phyloP scores from a whole-genome alignment of 1,140 invertebrate genomes.

The Reticulitermes speratus region DNA sequence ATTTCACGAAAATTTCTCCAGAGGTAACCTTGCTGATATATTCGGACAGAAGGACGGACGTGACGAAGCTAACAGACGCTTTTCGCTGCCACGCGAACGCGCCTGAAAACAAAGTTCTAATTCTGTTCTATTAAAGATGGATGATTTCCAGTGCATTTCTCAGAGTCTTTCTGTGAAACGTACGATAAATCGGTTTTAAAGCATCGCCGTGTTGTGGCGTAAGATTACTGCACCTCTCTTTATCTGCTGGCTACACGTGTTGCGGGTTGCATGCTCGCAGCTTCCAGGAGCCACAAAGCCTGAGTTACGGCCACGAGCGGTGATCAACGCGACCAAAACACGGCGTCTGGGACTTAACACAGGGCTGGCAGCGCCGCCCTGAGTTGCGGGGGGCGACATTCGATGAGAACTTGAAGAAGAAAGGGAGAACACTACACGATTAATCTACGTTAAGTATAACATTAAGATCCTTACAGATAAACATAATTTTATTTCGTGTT shows the following conservation, averaged over 20 bases:
- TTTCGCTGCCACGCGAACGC: too few species aligned
- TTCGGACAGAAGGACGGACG: too few species aligned
- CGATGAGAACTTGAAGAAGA: too few species aligned
- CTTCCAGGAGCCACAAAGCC: slow-evolving; percentile 12
- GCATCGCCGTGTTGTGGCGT: not conserved
- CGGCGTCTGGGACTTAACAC: not conserved
- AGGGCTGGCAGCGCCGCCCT: not conserved
- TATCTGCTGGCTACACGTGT: not conserved
- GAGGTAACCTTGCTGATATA: too few species aligned
- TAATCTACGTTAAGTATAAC: too few species aligned
- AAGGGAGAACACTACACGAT: too few species aligned
- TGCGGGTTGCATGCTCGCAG: slow-evolving; percentile 11
- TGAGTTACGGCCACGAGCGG: not conserved
- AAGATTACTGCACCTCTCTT: not conserved
- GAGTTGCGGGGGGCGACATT: too few species aligned
- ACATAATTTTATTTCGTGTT: too few species aligned
- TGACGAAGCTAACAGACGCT: too few species aligned
- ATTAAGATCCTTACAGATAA: too few species aligned
- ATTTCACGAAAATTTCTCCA: too few species aligned
- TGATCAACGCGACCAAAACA: slow-evolving; percentile 5
- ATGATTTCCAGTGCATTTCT: not conserved
- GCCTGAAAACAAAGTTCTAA: too few species aligned
- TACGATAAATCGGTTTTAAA: not conserved
- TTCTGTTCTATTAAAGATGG: not conserved
- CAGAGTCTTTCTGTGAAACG: not conserved